Evolutionary conservation across 2,797 vertebrate genomes (phyloP).

Genomic region (Danio albolineatus): DNA sequence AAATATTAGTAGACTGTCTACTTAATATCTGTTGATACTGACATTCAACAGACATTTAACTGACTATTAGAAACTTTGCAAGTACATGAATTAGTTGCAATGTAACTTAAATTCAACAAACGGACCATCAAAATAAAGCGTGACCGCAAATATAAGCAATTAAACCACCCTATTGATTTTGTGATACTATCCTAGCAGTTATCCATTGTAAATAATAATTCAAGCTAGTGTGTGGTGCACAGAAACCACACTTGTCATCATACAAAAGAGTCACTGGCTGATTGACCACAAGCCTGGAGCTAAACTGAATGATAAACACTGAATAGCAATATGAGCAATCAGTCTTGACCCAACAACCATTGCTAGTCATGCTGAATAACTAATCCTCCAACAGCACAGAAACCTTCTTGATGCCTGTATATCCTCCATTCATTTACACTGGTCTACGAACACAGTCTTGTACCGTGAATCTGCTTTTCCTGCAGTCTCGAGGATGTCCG

Average conservation of each 20-base stretch:
- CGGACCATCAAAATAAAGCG: too few species aligned
- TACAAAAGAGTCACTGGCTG: conserved; percentile 6
- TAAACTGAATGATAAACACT: not conserved
- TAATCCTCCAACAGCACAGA: not conserved
- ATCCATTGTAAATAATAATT: too few species aligned
- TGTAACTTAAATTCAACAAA: too few species aligned
- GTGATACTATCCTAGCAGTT: too few species aligned
- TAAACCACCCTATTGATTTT: too few species aligned
- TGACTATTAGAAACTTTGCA: too few species aligned
- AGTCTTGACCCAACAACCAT: conserved; percentile 9
- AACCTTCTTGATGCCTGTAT: not conserved
- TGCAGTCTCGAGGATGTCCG: conserved; percentile 15
- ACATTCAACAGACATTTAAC: too few species aligned
- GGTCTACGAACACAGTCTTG: not conserved
- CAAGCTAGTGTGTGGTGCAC: not conserved
- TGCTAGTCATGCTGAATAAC: not conserved
- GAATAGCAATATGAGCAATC: not conserved
- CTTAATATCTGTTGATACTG: too few species aligned
- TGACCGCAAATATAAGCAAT: too few species aligned
- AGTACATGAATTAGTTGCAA: too few species aligned
- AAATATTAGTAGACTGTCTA: too few species aligned
- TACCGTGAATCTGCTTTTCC: conserved; percentile 44
- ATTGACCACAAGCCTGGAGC: not conserved
- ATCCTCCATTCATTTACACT: not conserved
- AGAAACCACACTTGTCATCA: not conserved